Conservation (phyloP, 2,113 vertebrate genomes). For the Trematocara zebra region DNA sequence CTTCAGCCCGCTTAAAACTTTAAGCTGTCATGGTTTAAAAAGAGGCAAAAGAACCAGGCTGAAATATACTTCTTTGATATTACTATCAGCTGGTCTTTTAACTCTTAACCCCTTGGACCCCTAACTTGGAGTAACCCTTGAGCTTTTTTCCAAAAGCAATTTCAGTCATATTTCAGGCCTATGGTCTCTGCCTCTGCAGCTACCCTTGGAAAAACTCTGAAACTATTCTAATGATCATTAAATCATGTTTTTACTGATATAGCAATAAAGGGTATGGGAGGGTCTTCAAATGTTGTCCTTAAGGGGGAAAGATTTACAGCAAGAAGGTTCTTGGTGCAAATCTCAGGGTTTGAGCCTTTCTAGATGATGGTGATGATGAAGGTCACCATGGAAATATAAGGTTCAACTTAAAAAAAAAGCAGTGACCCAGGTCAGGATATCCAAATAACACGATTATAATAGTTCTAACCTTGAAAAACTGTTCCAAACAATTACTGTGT, state of each 20-base stretch:
- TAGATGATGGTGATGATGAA: background rate
- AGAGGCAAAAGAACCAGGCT: background rate
- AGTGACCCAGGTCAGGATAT: background rate
- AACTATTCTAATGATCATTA: background rate
- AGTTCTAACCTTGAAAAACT: background rate
- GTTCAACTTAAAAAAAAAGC: background rate
- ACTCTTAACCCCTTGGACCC: rapidly evolving
- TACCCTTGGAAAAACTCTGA: background rate
- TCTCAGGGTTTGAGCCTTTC: background rate
- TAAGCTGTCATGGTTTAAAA: conserved; percentile 1
- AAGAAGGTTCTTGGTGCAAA: background rate
- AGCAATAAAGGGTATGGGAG: background rate
- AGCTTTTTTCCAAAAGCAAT: background rate
- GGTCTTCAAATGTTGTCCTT: background rate
- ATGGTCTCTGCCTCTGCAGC: background rate
- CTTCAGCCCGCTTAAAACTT: background rate
- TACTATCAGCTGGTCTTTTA: background rate
- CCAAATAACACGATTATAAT: background rate
- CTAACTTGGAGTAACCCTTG: background rate
- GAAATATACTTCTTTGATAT: conserved; percentile 6
- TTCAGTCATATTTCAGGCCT: background rate
- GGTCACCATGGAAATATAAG: background rate
- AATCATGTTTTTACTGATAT: background rate
- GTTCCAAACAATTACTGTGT: background rate
- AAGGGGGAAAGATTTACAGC: background rate